A percentile compares a stretch with the other conserved stretches of the same genome.
These are phyloP conservation scores for Atrichornis clamosus DNA, from an alignment of 2,113 vertebrate species.

Conservation along the genomic window DNA sequence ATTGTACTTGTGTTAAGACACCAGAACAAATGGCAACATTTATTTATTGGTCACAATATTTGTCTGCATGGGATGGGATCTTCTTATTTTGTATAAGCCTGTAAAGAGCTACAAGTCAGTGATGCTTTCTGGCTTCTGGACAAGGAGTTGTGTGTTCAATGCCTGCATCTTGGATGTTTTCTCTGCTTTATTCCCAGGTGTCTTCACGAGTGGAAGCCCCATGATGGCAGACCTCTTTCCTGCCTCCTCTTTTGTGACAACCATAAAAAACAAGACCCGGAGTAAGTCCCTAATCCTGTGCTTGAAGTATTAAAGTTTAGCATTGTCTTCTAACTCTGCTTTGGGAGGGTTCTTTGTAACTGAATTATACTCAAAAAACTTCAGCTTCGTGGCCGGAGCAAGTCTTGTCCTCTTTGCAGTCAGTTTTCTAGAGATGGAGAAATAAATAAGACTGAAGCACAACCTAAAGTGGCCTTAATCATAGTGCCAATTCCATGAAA, in stretches of 20 bases:
- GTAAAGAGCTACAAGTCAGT: neutral
- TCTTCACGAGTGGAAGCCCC: conserved; percentile 94
- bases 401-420: neutral
- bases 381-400: neutral
- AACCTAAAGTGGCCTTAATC: neutral
- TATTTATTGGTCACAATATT: neutral
- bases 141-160: neutral
- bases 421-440: neutral
- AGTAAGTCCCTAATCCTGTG: conserved; percentile 76
- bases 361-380: neutral
- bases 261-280: conserved; percentile 97
- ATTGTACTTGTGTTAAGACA: neutral
- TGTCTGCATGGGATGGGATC: neutral
- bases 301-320: neutral
- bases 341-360: neutral
- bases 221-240: conserved; percentile 89
- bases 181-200: conserved; percentile 75
- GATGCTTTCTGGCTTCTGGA: neutral
- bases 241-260: conserved; percentile 98
- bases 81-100: neutral
- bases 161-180: neutral
- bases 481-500: neutral
- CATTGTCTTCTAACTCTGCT: neutral
- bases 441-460: neutral
- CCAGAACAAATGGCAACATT: neutral